phyloP scores from a whole-genome alignment of 2,797 vertebrate genomes.

The Paramormyrops hopkinsi region DNA sequence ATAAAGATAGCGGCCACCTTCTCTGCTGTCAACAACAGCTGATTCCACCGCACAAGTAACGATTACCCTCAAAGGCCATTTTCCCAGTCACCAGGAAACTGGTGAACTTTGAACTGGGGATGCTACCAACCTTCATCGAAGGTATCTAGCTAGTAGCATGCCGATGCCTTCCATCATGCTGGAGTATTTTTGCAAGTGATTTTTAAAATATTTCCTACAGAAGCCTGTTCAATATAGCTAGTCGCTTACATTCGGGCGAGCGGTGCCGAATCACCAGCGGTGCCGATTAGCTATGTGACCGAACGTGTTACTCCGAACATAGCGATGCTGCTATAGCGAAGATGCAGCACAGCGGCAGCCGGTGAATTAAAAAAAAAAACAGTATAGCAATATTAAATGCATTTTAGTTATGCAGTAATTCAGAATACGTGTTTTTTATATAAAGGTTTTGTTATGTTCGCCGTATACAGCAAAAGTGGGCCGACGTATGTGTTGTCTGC shows the following conservation, averaged over 20 bases:
- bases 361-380: neutral
- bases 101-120: conserved; percentile 17
- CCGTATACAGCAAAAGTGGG: neutral
- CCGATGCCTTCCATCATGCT: neutral
- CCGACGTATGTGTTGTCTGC: conserved; percentile 27
- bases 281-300: neutral
- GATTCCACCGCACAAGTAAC: conserved; percentile 27
- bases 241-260: neutral
- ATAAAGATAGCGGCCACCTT: conserved; percentile 26
- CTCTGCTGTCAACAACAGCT: conserved; percentile 38
- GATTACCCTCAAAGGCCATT: conserved; percentile 15
- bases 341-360: conserved; percentile 9
- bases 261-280: neutral
- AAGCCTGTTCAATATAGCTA: neutral
- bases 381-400: neutral
- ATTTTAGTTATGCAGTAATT: neutral
- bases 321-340: neutral
- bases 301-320: neutral
- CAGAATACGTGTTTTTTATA: neutral
- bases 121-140: neutral
- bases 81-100: neutral
- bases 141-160: neutral
- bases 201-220: neutral
- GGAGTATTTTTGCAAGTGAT: neutral
- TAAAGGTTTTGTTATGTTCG: neutral